Evolutionary conservation across 2,888 invertebrate species (phyloP).

Genomic region (Elysia crispata): DNA sequence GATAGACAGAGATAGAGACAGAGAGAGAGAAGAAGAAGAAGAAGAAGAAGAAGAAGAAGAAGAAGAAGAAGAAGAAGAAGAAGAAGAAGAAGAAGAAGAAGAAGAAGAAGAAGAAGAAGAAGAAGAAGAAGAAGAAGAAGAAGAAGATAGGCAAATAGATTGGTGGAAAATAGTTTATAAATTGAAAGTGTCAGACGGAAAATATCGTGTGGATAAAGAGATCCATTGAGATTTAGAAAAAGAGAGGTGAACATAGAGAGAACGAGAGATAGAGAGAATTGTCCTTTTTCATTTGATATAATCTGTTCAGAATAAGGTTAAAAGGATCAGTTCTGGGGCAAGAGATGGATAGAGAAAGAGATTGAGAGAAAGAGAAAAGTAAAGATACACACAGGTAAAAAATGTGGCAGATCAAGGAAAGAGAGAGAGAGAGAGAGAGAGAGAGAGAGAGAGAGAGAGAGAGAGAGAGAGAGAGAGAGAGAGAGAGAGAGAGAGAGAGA

Average conservation of each 20-base stretch:
- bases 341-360: neutral
- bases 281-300: too few relatives aligned
- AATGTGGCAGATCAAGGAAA: too few relatives aligned
- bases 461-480: neutral
- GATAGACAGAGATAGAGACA: constrained; percentile 31
- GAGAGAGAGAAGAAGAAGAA: constrained; percentile 17
- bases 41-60: neutral
- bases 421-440: constrained; percentile 47
- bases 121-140: neutral
- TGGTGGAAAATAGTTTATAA: constrained; percentile 44
- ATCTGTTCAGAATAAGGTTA: too few relatives aligned
- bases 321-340: too few relatives aligned
- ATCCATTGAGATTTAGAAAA: constrained; percentile 19
- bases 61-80: neutral
- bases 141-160: constrained; percentile 2
- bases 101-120: neutral
- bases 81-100: constrained; percentile 13
- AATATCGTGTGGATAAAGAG: constrained; percentile 10
- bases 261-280: constrained; percentile 30
- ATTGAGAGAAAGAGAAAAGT: constrained; percentile 39
- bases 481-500: constrained; percentile 10
- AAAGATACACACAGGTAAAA: constrained; percentile 32
- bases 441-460: constrained; percentile 48
- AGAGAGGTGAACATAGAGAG: constrained; percentile 36
- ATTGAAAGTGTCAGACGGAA: constrained; percentile 7